Evolutionary conservation across 2,113 vertebrate species (phyloP), one percentile per base, ranked within the genome.

Genomic region (Pteropus alecto): DNA sequence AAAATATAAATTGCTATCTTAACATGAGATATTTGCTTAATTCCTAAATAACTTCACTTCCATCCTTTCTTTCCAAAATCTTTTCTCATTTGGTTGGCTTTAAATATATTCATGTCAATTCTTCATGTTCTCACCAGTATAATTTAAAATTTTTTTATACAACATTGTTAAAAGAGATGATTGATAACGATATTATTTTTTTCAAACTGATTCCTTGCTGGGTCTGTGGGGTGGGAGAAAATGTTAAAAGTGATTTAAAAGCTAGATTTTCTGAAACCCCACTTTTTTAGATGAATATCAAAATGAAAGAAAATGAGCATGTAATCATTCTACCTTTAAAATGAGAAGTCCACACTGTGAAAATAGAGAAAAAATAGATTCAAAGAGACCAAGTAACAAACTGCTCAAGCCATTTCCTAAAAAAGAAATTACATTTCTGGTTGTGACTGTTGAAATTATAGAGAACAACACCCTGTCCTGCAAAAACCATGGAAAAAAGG

Each of bases 161-260:
- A 87, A 54, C 2, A 15, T 2, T 90, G 71, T 68, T n/a, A 88
- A 71, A 60, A 90, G 48, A 95, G 48, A 97, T 88, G 67, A 95
- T 56, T 93, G 92, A 96, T 89, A 96, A 92, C 90, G 85, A 95
- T 84, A 58, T 79, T 85, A 83, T 83, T 97, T 86, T 95, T 96
- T 92, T 96, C 79, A 95, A 92, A 94, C 30, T 94, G 74, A 95
- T 61, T 87, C 74, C 73, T 87, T 97, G 54, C 65, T 96, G 68
- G 41, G 86, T 93, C 86, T 94, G 51, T 79, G 43, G 48, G 33
- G 7, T 73, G 14, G 84, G 63, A 51, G 85, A 94, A 93, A 95
- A 70, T 65, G 76, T 94, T 97, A 74, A 81, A 94, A 94, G 79
- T 86, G 79, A 93, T 97, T 97, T 97, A 97, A 96, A 97, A 97